Percentiles rank a stretch among this genome's conserved stretches.
Conservation (phyloP, 1,140 invertebrate species). For the Manduca sexta region DNA sequence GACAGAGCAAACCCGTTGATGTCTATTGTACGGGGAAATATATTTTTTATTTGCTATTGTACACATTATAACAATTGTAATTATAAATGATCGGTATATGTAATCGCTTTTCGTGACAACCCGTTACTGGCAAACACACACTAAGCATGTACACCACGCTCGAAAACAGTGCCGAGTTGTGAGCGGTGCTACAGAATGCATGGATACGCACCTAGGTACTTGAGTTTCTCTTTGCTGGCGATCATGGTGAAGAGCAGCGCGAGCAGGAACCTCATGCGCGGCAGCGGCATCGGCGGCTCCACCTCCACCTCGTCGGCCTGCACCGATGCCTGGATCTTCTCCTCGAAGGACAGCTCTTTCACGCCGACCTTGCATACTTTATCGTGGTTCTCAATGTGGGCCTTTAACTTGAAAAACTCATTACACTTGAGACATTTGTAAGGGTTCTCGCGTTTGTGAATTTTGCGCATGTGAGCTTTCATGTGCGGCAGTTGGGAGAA, state of each 20-base stretch:
- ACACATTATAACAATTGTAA: background rate
- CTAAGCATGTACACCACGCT: slow-evolving; percentile 56
- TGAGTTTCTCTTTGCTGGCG: slow-evolving; percentile 82
- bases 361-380: slow-evolving; percentile 63
- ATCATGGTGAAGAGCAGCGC: slow-evolving; percentile 88
- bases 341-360: slow-evolving; percentile 30
- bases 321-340: slow-evolving; percentile 43
- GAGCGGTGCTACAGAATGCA: slow-evolving; percentile 19
- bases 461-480: slow-evolving; percentile 87
- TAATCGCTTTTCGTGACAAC: slow-evolving; percentile 29
- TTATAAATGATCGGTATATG: slow-evolving; percentile 27
- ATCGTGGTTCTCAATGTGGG: slow-evolving; percentile 78
- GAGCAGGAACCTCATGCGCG: slow-evolving; percentile 83
- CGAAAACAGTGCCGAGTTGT: slow-evolving; percentile 47
- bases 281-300: slow-evolving; percentile 77
- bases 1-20: slow-evolving; percentile 38
- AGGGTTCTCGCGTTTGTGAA: slow-evolving; percentile 82
- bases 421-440: slow-evolving; percentile 82
- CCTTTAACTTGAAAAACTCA: slow-evolving; percentile 85
- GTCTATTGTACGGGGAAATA: slow-evolving; percentile 35
- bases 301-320: slow-evolving; percentile 47
- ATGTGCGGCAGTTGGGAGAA: slow-evolving; percentile 87
- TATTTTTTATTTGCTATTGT: slow-evolving; percentile 1
- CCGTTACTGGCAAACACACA: slow-evolving; percentile 63
- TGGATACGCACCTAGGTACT: slow-evolving; percentile 81